Conservation (phyloP, 2,797 vertebrate species). For the Thripadectes ignobilis region DNA sequence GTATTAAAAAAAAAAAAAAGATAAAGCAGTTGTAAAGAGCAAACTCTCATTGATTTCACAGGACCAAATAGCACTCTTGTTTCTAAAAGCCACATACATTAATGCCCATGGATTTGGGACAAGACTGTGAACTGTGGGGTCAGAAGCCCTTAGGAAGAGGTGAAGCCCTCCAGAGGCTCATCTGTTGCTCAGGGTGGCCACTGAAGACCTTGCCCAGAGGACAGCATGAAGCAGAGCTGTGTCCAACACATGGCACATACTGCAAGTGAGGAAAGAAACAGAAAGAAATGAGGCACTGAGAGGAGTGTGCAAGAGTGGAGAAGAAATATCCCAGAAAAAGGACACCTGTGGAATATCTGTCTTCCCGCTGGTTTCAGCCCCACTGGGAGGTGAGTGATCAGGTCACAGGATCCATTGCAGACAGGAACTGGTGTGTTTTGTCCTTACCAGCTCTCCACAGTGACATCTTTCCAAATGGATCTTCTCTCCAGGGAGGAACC, state of each 20-base stretch:
- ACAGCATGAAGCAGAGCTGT: neutral
- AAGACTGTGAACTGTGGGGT: neutral
- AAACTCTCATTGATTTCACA: neutral
- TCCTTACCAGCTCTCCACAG: neutral
- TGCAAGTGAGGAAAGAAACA: neutral
- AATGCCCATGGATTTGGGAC: neutral
- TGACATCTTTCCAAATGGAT: neutral
- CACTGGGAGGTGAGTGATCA: neutral
- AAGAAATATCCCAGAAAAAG: neutral
- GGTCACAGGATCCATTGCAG: neutral
- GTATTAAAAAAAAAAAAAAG: neutral
- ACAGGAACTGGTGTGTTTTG: neutral
- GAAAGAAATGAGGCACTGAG: neutral
- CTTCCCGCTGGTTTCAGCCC: neutral
- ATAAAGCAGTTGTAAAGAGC: neutral
- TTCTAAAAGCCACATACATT: neutral
- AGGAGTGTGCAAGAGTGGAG: neutral
- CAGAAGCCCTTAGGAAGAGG: neutral
- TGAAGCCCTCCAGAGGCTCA: neutral
- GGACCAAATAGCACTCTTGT: neutral
- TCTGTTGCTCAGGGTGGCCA: neutral
- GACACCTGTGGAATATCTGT: neutral
- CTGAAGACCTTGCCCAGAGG: neutral
- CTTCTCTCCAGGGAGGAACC: neutral
- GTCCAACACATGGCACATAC: neutral